Evolutionary conservation across 1,140 invertebrate genomes (phyloP), one percentile per base, ranked within the genome.

Genomic region (Eubasilissa regina): DNA sequence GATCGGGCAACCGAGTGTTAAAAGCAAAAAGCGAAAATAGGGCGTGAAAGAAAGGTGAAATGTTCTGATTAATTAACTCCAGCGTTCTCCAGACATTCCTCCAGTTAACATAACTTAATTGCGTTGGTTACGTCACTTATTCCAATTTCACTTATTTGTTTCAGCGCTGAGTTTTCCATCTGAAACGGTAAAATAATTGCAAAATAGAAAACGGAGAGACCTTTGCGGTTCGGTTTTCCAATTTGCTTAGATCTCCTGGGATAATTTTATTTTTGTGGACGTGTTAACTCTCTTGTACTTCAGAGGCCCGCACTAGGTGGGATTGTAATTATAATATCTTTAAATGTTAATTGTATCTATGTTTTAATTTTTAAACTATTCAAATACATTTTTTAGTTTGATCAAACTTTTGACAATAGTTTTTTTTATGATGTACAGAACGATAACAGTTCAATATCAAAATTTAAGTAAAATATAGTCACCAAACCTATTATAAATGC

Each of bases 101-200:
- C 58, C 60, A 45, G 74, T 76, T 76, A 62, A 76, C 74, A 62
- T 62, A 76, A 76, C 58, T 76, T 76, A 76, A 76, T 76, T 76
- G 58, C 74, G 62, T 64, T 25, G 60, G 74, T 53, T 53, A 47
- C 44, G 15, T 70, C 66, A 70, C 47, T 70, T 48, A 68, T 44
- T 68, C 64, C 43, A 68, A 68, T 68, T 68, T 45, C 64, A 68
- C 12, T 68, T 64, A 25, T 64, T 64, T 64, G 60, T 64, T 64
- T 25, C 48, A 15, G n/a, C 48, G n/a, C 48, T 1, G 55, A 64
- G 60, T 8, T 58, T 19, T 25, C 25, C 9, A 64, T 25, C 35
- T 64, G 60, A 64, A 43, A 64, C 60, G 13, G 60, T 43, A 64
- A 64, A 64, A 64, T 64, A 43, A 64, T 64, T 64, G 35, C 25